These are phyloP conservation scores for Anthopleura xanthogrammica DNA, from an alignment of 92 coral and sea anemone species.

Conservation along the genomic window DNA sequence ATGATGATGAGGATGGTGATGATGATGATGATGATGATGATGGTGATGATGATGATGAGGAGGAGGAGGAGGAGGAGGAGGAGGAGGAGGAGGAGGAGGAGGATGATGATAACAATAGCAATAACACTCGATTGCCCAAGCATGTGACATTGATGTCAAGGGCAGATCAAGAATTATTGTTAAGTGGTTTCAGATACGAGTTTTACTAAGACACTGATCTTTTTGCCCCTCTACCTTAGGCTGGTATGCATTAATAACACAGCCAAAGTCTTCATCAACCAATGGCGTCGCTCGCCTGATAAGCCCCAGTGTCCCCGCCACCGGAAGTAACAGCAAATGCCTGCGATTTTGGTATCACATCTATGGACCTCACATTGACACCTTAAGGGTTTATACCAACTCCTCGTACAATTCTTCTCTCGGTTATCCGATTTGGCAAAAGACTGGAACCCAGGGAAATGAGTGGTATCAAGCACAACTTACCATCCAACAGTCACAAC, in stretches of 20 bases:
- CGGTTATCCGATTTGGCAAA: conserved; percentile 57
- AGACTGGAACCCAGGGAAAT: conserved; percentile 63
- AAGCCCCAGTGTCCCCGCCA: conserved; percentile 58
- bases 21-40: too few relatives aligned
- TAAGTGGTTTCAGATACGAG: too few relatives aligned
- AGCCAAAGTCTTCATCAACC: conserved; percentile 10
- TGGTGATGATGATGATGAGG: too few relatives aligned
- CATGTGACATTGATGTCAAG: too few relatives aligned
- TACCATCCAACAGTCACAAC: conserved; percentile 47
- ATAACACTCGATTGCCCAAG: too few relatives aligned
- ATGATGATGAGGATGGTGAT: too few relatives aligned
- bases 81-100: too few relatives aligned
- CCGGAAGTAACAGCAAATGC: conserved; percentile 54
- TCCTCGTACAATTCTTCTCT: conserved; percentile 45
- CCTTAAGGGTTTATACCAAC: conserved; percentile 63
- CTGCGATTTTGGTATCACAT: conserved; percentile 86
- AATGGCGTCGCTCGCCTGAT: conserved; percentile 66
- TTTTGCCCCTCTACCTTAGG: conserved; percentile 22
- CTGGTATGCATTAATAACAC: conserved; percentile 72
- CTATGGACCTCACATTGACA: conserved; percentile 68
- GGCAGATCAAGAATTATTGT: too few relatives aligned
- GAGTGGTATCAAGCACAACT: conserved; percentile 54
- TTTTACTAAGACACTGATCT: too few relatives aligned
- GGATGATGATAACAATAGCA: too few relatives aligned
- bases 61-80: too few relatives aligned